Conservation (phyloP, 2,113 vertebrate species). For the Chlamydotis undulata region DNA sequence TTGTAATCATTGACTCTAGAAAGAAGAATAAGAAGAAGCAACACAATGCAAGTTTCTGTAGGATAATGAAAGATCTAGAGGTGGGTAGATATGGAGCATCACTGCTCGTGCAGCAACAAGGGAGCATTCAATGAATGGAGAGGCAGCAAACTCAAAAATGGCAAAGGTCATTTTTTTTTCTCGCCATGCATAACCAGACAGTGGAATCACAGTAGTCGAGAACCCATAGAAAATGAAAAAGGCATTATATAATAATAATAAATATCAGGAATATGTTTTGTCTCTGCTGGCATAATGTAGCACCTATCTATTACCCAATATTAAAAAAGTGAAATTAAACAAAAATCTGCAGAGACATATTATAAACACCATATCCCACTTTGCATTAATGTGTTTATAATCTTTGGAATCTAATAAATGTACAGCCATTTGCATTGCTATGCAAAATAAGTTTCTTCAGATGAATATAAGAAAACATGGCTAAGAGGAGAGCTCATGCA, state of each 20-base stretch:
- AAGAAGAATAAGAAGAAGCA: neutral
- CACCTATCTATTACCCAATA: neutral
- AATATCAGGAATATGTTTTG: neutral
- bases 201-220: neutral
- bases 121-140: neutral
- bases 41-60: neutral
- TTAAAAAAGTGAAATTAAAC: neutral
- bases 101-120: neutral
- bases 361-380: neutral
- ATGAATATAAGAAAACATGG: neutral
- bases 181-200: neutral
- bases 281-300: neutral
- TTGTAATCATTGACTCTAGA: neutral
- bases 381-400: neutral
- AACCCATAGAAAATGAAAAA: neutral
- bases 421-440: neutral
- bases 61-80: neutral
- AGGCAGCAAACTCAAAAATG: neutral
- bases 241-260: no score
- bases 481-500: fast-evolving
- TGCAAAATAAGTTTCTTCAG: neutral
- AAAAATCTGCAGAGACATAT: neutral
- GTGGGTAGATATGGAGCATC: neutral
- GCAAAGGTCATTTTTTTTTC: neutral
- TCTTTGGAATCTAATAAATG: neutral